These are phyloP conservation scores for Phoenicopterus ruber DNA, from an alignment of 2,113 vertebrate species.

Conservation along the genomic window DNA sequence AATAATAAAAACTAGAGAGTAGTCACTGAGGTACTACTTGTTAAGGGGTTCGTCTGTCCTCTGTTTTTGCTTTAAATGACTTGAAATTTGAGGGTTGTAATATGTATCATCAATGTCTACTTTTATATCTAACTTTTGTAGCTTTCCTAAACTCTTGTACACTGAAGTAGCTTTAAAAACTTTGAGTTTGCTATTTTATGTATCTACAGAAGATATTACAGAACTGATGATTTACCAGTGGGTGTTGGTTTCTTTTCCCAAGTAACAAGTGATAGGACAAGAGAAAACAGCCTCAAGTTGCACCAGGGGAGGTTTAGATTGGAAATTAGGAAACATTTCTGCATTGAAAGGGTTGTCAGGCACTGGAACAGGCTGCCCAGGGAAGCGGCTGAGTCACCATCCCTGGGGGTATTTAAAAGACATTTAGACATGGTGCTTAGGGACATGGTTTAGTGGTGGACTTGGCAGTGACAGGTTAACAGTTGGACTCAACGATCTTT, in stretches of 20 bases:
- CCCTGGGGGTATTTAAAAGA: background rate
- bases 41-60: background rate
- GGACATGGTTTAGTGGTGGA: background rate
- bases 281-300: background rate
- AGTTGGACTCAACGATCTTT: background rate
- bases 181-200: background rate
- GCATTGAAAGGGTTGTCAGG: background rate
- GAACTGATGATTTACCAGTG: background rate
- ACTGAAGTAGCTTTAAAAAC: background rate
- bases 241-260: background rate
- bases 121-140: background rate
- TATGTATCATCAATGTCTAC: background rate
- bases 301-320: background rate
- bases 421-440: accelerated
- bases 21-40: background rate
- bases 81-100: background rate
- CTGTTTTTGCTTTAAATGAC: background rate
- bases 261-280: background rate
- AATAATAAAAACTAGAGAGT: background rate
- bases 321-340: background rate
- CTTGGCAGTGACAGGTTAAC: background rate
- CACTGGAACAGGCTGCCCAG: background rate
- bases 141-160: background rate
- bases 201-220: background rate
- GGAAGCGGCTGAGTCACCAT: background rate